phyloP scores from a whole-genome alignment of 2,797 vertebrate genomes.

The Anguilla pacifica region DNA sequence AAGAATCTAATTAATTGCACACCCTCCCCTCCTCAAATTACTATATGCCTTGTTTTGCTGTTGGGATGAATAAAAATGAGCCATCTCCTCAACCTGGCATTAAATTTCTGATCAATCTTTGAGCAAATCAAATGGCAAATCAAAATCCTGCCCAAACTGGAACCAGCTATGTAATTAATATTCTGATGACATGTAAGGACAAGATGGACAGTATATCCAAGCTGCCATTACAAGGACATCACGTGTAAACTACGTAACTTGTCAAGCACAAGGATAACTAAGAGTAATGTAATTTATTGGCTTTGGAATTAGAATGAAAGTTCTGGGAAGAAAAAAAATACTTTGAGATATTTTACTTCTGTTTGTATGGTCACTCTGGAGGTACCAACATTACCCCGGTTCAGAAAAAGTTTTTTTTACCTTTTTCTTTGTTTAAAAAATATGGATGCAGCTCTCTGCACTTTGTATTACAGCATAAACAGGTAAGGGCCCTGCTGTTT shows the following conservation, averaged over 20 bases:
- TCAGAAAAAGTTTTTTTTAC: not conserved
- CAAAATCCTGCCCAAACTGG: not conserved
- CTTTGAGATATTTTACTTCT: not conserved
- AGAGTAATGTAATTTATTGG: not conserved
- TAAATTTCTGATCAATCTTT: not conserved
- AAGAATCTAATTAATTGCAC: not conserved
- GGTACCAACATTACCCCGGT: not conserved
- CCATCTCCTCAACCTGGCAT: not conserved
- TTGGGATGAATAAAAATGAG: not conserved
- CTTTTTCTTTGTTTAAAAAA: not conserved
- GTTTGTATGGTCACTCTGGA: not conserved
- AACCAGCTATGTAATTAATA: not conserved
- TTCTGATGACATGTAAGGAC: not conserved
- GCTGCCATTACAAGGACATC: not conserved
- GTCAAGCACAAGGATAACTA: not conserved
- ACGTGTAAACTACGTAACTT: not conserved
- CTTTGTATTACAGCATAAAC: not conserved
- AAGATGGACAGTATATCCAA: not conserved
- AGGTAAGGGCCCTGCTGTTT: conserved; percentile 19
- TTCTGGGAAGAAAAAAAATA: not conserved
- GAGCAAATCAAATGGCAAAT: not conserved
- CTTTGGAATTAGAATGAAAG: not conserved
- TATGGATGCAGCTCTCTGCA: not conserved
- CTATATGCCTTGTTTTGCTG: not conserved
- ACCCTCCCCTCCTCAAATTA: not conserved